Percentiles rank a stretch among this genome's conserved stretches.
These are phyloP conservation scores for Oryzias curvinotus DNA, from an alignment of 2,113 vertebrate species.

Conservation along the genomic window DNA sequence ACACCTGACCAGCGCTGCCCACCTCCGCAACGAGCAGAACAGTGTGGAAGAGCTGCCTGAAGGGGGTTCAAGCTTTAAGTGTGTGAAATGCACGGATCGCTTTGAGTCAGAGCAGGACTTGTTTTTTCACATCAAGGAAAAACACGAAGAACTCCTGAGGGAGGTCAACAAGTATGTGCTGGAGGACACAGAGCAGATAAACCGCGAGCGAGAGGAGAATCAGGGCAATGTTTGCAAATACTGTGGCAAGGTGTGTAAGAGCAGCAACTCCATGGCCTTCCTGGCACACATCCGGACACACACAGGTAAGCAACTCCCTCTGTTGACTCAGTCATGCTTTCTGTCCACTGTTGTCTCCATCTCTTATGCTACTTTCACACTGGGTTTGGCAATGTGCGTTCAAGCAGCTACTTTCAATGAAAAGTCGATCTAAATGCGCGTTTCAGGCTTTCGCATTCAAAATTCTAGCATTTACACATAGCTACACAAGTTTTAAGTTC, in stretches of 20 bases:
- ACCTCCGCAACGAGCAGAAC: constrained; percentile 90
- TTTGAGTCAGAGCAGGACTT: constrained; percentile 92
- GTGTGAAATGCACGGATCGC: constrained; percentile 92
- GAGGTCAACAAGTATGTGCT: constrained; percentile 97
- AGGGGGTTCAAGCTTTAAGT: constrained; percentile 92
- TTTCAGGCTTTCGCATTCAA: no score
- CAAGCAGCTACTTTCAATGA: no score
- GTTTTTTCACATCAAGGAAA: constrained; percentile 95
- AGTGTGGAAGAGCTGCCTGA: constrained; percentile 93
- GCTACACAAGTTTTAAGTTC: no score
- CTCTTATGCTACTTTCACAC: background rate
- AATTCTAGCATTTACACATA: no score
- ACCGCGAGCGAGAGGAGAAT: constrained; percentile 95
- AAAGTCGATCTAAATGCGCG: no score
- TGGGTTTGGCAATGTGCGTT: no score
- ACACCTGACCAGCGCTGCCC: constrained; percentile 91
- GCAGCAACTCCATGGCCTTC: constrained; percentile 98
- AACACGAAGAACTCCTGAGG: constrained; percentile 92
- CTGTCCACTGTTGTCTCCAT: background rate
- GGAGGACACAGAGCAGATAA: constrained; percentile 97
- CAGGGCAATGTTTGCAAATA: constrained; percentile 95
- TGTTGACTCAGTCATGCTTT: background rate
- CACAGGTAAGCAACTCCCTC: constrained; percentile 81
- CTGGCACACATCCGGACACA: constrained; percentile 96
- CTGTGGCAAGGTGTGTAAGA: constrained; percentile 96